Evolutionary conservation across 2,888 invertebrate species (phyloP), one percentile per base, ranked within the genome.

Genomic region (Trypoxylon attenuatum): DNA sequence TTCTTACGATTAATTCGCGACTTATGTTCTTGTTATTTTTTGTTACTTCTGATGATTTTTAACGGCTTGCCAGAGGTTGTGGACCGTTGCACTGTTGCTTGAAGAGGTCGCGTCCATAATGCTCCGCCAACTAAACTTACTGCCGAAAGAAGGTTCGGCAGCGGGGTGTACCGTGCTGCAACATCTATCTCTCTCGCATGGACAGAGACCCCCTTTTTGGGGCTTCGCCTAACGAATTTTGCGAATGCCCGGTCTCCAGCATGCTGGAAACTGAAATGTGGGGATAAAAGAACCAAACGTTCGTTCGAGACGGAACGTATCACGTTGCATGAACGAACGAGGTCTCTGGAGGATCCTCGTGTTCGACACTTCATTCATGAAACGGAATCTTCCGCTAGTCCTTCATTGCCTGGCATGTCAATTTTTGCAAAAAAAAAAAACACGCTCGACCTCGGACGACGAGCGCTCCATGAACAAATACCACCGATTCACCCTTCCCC

Each of bases 71-170:
- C 45, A 66, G 29, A 52, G 49, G 65, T 52, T 43, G 63, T 57
- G 65, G 56, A 63, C 56, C 58, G 56, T 65, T 51, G 47, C 58
- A 47, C 33, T 53, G 59, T 60, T 61, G 55, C 71, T 61, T 39
- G 52, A 68, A 52, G 54, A 52, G 51, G 62, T 57, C 58, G 62
- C 58, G 58, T 62, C 62, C 45, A 13, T 13, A 47, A 47, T 52
- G 58, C 8, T 59, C 54, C 59, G 59, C 63, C 59, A 39, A 55
- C 52, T 55, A 4, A 41, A 41, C 2, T 45, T 45, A 45, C 45
- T 45, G 19, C 23, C 45, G 45, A 33, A 6, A 33, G 5, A 4
- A 33, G 10, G 33, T 33, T 27, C 33, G 33, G 33, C 8, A 33
- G 33, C 33, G 33, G 33, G 33, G n/a, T n/a, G n/a, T 33, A 33